Conservation (phyloP, 2,888 invertebrate species). For the Pycnomerus fuliginosus region DNA sequence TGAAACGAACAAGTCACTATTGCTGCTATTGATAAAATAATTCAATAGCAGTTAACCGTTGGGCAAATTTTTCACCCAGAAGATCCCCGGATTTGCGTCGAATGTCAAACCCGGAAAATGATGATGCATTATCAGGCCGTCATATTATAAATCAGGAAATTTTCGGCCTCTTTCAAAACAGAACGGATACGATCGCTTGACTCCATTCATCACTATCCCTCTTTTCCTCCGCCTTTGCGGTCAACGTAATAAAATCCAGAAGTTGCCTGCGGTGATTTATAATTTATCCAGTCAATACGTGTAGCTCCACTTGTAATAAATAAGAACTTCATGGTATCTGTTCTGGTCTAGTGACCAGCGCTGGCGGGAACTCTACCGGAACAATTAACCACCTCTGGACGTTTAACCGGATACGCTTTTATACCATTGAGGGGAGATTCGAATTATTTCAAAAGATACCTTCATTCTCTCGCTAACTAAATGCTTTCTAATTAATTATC, state of each 20-base stretch:
- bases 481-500: conserved; percentile 18
- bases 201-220: conserved; percentile 4
- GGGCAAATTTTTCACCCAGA: too few relatives aligned
- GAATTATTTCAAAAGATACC: conserved; percentile 7
- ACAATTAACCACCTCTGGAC: conserved; percentile 8
- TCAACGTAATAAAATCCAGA: conserved; percentile 14
- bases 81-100: too few relatives aligned
- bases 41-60: too few relatives aligned
- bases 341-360: conserved; percentile 9
- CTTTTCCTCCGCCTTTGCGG: conserved; percentile 10
- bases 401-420: not conserved
- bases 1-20: too few relatives aligned
- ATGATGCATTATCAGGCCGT: too few relatives aligned
- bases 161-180: too few relatives aligned
- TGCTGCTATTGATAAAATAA: too few relatives aligned
- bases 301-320: conserved; percentile 12
- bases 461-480: conserved; percentile 14
- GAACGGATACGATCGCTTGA: too few relatives aligned
- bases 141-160: too few relatives aligned
- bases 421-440: not conserved
- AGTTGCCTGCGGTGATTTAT: conserved; percentile 9
- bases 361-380: conserved; percentile 4
- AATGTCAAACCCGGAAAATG: too few relatives aligned
- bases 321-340: conserved; percentile 9
- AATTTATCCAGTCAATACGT: conserved; percentile 12